Base-by-base conservation (phyloP, 2,888 invertebrate species). In the Agrilus cyanescens region DNA sequence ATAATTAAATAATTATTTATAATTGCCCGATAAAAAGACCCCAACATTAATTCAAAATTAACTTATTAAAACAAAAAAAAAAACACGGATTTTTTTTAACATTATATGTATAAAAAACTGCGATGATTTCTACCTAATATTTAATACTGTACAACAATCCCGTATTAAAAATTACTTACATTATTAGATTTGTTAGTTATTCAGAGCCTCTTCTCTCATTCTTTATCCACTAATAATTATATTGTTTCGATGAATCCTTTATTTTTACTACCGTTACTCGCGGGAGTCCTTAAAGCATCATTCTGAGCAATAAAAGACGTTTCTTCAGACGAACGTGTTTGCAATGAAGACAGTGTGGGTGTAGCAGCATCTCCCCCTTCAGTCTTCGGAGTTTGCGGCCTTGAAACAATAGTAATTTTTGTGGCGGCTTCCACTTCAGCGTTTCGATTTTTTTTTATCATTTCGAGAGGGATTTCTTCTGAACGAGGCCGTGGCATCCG, bases 401-500 rank as follows among this genome's bases (percentile, higher is more conserved):
- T 60, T n/a, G 46, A 41, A 35, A 69, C 46, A 41, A 66, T 62
- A 6, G 58, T 52, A 16, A 66, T 63, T 52, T 66, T 66, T 8
- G 65, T 62, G 18, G 61, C 58, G 55, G 63, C 58, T 47, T 65
- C 70, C 6, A 69, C 68, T 47, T 71, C 64, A 16, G 70, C 67
- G 37, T 68, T 69, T 1, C 75, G 67, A 4, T 73, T 71, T 46
- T 75, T 73, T 48, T 78, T 77, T 56, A 88, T 85, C 49, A 86
- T 79, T 57, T 86, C 87, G 33, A 88, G 62, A 0, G 87, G 87
- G 36, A 88, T 88, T 54, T 87, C 86, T 57, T 86, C 82, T 16
- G 81, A 84, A 44, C 83, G 72, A 1, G 85, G 80, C 32, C 86
- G 70, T 1, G 84, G 82, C 67, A 77, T 71, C 46, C 76, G 71